phyloP scores from a whole-genome alignment of 2,797 vertebrate species.

The Esox masquinongy region DNA sequence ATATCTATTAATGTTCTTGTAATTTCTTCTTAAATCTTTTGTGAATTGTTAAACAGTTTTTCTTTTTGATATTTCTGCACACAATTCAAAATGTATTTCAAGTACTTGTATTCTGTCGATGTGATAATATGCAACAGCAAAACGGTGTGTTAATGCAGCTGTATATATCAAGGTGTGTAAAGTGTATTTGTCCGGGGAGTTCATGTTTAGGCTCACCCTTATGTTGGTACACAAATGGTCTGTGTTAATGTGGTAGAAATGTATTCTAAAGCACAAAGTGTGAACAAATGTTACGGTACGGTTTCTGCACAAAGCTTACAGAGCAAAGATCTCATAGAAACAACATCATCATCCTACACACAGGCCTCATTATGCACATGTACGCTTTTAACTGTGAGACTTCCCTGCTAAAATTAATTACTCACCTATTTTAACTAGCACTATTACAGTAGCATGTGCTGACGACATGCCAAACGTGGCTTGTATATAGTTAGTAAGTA shows the following conservation, averaged over 20 bases:
- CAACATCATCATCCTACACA: conserved; percentile 11
- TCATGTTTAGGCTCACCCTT: conserved; percentile 34
- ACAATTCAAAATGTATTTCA: conserved; percentile 31
- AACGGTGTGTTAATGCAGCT: conserved; percentile 32
- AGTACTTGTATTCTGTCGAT: conserved; percentile 24
- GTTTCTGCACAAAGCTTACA: conserved; percentile 38
- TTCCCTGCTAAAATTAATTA: too few relatives aligned
- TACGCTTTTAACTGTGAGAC: conserved; percentile 40
- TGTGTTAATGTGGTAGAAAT: conserved; percentile 29
- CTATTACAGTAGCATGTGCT: conserved; percentile 53
- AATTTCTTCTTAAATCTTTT: conserved; percentile 5
- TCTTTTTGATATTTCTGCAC: conserved; percentile 39
- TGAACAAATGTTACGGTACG: conserved; percentile 62
- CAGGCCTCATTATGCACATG: conserved; percentile 46
- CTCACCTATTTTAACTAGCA: conserved; percentile 29
- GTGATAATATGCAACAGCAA: conserved; percentile 25
- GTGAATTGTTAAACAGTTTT: conserved; percentile 18
- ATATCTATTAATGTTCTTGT: conserved; percentile 21
- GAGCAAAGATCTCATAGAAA: conserved; percentile 3
- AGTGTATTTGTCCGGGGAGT: conserved; percentile 33
- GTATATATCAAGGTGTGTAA: conserved; percentile 28
- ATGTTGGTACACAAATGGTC: conserved; percentile 62
- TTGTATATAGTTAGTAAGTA: conserved; percentile 62
- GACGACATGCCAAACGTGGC: conserved; percentile 64
- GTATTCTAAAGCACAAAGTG: conserved; percentile 66